phyloP scores from a whole-genome alignment of 2,888 invertebrate genomes.

The Plebejus argus region DNA sequence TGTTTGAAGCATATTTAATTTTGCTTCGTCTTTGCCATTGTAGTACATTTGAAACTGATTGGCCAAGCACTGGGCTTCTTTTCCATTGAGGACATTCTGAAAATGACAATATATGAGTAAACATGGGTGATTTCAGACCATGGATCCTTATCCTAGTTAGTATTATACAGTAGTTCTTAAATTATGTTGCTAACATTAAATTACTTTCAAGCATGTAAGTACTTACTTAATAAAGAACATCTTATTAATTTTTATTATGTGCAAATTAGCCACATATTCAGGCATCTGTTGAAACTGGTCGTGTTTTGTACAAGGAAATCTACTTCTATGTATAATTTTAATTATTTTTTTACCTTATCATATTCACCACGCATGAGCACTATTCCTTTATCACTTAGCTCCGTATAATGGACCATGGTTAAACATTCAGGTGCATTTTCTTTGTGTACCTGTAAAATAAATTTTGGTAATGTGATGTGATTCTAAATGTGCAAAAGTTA shows the following conservation, averaged over 20 bases:
- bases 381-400: slow-evolving; percentile 86
- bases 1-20: slow-evolving; percentile 82
- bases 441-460: slow-evolving; percentile 83
- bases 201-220: no score
- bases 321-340: no score
- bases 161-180: not conserved
- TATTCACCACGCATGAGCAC: slow-evolving; percentile 93
- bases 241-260: not conserved
- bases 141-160: not conserved
- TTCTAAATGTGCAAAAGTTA: no score
- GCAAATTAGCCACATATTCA: no score
- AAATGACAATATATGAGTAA: slow-evolving; percentile 38
- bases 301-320: no score
- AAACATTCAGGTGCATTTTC: slow-evolving; percentile 95
- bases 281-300: no score
- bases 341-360: slow-evolving; percentile 75
- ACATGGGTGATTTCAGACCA: not conserved
- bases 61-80: slow-evolving; percentile 92
- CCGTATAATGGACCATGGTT: slow-evolving; percentile 89
- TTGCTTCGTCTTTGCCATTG: slow-evolving; percentile 82
- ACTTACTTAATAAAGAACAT: no score
- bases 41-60: slow-evolving; percentile 94
- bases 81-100: slow-evolving; percentile 84
- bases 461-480: not conserved
- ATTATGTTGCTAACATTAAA: no score